A percentile compares a stretch with the other conserved stretches of the same genome.
phyloP scores from a whole-genome alignment of 2,113 vertebrate genomes.

The Turdus rufiventris region DNA sequence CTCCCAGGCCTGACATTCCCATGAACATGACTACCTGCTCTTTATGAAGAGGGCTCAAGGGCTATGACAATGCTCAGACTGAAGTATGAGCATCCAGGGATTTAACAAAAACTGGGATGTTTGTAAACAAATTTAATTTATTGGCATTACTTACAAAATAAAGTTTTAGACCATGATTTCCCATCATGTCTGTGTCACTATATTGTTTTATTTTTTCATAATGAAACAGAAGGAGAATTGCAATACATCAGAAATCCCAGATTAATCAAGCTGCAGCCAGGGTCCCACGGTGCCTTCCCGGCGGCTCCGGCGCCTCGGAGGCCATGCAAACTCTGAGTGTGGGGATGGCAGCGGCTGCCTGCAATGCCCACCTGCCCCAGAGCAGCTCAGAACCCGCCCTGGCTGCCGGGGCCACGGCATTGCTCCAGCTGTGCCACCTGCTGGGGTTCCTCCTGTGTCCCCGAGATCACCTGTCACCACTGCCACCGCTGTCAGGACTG shows the following conservation, averaged over 20 bases:
- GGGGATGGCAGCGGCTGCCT: background rate
- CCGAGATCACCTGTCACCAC: background rate
- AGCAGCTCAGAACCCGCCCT: constrained; percentile 8
- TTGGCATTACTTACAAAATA: constrained; percentile 74
- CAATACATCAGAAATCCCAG: constrained; percentile 67
- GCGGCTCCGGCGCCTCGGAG: background rate
- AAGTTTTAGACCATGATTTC: constrained; percentile 72
- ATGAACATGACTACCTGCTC: background rate
- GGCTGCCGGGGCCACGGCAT: background rate
- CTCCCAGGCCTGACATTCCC: background rate
- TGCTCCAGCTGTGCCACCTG: background rate
- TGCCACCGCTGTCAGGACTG: constrained; percentile 83
- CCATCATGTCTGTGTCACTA: constrained; percentile 59
- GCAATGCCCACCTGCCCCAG: background rate
- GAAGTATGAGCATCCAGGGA: constrained; percentile 20
- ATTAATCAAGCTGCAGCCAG: constrained; percentile 32
- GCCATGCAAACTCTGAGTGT: background rate
- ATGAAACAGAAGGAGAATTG: constrained; percentile 59
- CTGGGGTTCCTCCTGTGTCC: background rate
- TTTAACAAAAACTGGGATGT: constrained; percentile 58
- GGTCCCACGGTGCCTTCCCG: constrained; percentile 31
- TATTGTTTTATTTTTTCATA: constrained; percentile 63
- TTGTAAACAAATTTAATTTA: constrained; percentile 73
- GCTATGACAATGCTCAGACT: constrained; percentile 25
- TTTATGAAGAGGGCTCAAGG: constrained; percentile 7